A percentile compares a stretch with the other conserved stretches of the same genome.
These are phyloP conservation scores for Lamprotornis superbus DNA, from an alignment of 2,113 vertebrate genomes.

Conservation along the genomic window DNA sequence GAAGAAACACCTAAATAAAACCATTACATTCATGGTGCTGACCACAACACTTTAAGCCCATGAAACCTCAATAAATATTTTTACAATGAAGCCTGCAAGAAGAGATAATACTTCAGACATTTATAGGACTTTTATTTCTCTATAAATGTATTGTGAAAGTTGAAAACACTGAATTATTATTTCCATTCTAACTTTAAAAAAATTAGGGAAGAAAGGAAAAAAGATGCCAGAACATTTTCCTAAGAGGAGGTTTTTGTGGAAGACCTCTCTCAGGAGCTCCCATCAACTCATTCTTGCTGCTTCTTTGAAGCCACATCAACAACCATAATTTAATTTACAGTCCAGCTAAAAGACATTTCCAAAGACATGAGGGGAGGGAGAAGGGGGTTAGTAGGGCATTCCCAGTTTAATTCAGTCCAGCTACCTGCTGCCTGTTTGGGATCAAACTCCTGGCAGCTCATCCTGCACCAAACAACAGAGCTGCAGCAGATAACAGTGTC, in stretches of 20 bases:
- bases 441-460: conserved; percentile 10
- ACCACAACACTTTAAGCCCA: not conserved
- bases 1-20: not conserved
- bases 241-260: not conserved
- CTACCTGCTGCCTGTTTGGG: not conserved
- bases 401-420: not conserved
- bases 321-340: not conserved
- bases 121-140: not conserved
- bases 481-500: not conserved
- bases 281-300: not conserved
- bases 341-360: conserved; percentile 6
- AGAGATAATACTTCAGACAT: not conserved
- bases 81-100: not conserved
- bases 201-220: not conserved
- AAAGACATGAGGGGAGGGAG: not conserved
- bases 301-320: conserved; percentile 16
- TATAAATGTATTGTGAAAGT: not conserved
- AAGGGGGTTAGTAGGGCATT: not conserved
- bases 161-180: not conserved
- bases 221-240: not conserved
- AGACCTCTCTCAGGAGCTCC: not conserved
- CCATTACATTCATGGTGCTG: not conserved
- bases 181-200: not conserved
- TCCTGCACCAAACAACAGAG: not conserved
- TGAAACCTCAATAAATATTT: conserved; percentile 6